These are phyloP conservation scores for Philopotamus ludificatus DNA, from an alignment of 1,140 invertebrate genomes.

Conservation along the genomic window DNA sequence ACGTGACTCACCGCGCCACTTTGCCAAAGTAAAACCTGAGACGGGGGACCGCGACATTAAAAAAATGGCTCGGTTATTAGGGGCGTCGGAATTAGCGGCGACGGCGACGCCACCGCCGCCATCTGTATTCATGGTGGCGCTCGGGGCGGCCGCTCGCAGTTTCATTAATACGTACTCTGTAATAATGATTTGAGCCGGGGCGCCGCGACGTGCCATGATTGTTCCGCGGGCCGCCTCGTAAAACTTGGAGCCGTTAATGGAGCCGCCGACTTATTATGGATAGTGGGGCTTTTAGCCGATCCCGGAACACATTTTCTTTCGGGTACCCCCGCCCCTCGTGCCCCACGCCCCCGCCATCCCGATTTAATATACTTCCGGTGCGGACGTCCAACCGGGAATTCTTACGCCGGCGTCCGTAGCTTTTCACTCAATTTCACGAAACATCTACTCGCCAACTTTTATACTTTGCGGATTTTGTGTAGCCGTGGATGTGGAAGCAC, in stretches of 20 bases:
- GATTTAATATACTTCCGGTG: no score
- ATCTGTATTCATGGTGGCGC: slow-evolving; percentile 29
- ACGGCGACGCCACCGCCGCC: not conserved
- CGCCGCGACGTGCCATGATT: slow-evolving; percentile 21
- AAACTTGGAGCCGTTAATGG: slow-evolving; percentile 16
- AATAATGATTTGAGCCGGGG: slow-evolving; percentile 36
- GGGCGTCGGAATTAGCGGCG: not conserved
- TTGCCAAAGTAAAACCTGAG: no score
- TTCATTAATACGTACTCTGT: slow-evolving; percentile 35
- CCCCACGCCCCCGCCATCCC: no score
- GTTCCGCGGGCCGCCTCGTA: not conserved
- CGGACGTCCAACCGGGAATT: no score
- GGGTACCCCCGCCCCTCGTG: no score
- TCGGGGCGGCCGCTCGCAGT: slow-evolving; percentile 23
- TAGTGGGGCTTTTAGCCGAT: not conserved
- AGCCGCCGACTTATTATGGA: slow-evolving; percentile 7
- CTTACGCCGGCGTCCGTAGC: no score
- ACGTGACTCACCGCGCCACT: not conserved
- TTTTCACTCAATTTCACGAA: no score
- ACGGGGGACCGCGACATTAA: slow-evolving; percentile 15
- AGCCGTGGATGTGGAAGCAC: no score
- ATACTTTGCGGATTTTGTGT: no score
- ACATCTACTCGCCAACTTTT: no score
- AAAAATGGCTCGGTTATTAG: slow-evolving; percentile 24
- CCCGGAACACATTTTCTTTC: no score